Evolutionary conservation across 2,113 vertebrate genomes (phyloP).

Genomic region (Sorex araneus): DNA sequence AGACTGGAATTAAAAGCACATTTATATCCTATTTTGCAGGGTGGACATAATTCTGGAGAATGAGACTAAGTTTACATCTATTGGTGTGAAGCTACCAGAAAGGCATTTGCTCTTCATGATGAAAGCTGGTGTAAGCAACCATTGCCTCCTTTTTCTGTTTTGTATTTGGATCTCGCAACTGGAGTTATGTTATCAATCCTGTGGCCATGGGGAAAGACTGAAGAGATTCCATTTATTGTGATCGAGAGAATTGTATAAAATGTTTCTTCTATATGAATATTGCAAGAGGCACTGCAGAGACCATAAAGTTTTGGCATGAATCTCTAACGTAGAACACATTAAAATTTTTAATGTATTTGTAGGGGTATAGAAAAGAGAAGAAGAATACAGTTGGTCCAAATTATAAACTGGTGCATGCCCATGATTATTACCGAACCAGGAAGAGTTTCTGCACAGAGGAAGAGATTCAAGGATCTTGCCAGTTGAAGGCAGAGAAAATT

Average conservation of each 20-base stretch:
- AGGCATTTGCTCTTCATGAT: not conserved
- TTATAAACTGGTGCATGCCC: not conserved
- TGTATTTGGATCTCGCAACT: not conserved
- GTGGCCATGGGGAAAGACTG: not conserved
- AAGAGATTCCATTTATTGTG: not conserved
- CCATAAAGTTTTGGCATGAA: not conserved
- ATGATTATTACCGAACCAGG: not conserved
- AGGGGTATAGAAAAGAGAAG: not conserved
- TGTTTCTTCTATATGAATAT: not conserved
- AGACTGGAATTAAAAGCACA: not conserved
- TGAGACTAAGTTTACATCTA: not conserved
- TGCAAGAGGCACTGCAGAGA: not conserved
- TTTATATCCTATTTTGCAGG: not conserved
- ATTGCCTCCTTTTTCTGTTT: not conserved
- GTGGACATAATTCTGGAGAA: not conserved
- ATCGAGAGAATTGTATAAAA: not conserved
- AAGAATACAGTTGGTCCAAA: not conserved
- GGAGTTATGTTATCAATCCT: not conserved
- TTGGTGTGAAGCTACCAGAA: not conserved
- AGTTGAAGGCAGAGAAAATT: not conserved
- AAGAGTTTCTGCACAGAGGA: not conserved
- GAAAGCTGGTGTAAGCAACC: not conserved
- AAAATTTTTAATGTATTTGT: not conserved
- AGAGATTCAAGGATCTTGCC: not conserved
- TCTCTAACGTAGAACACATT: not conserved